Evolutionary conservation across 2,113 vertebrate genomes (phyloP).

Genomic region (Vanacampus margaritifer): DNA sequence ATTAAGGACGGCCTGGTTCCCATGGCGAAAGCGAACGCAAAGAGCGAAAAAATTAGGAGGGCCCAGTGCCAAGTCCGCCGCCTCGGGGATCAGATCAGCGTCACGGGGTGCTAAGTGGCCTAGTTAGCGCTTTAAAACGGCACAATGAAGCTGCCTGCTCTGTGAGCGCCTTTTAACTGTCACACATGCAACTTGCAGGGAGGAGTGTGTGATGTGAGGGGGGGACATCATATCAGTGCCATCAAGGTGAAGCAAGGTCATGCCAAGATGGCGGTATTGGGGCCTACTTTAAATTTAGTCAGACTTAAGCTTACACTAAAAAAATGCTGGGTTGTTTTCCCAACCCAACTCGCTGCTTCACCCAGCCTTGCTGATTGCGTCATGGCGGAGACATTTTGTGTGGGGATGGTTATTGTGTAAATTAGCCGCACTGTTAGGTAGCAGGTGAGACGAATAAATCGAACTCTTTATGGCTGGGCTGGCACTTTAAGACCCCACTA

Average conservation of each 20-base stretch:
- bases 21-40: conserved; percentile 69
- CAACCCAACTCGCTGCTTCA: no score
- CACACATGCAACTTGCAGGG: conserved; percentile 38
- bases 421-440: no score
- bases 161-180: conserved; percentile 70
- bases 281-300: not conserved
- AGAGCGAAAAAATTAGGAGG: conserved; percentile 58
- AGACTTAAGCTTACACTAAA: not conserved
- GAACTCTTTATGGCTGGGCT: no score
- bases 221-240: conserved; percentile 21
- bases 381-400: no score
- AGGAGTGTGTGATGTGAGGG: conserved; percentile 13
- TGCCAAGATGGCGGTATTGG: not conserved
- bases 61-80: conserved; percentile 67
- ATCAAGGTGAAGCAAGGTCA: conserved; percentile 36
- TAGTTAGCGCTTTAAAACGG: conserved; percentile 71
- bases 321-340: no score
- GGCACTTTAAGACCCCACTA: no score
- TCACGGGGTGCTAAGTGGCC: conserved; percentile 73
- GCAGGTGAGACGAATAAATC: no score
- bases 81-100: conserved; percentile 72
- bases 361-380: no score
- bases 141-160: conserved; percentile 67
- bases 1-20: conserved; percentile 75
- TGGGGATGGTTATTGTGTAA: no score